These are phyloP conservation scores for human (Homo sapiens) DNA, from an alignment of 2,113 vertebrate species.

Conservation along the genomic window GRCh38 chr2:146713001-146713500, in stretches of 20 bases:
- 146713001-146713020: background rate
- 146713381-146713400: background rate
- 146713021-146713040: background rate
- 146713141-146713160: background rate
- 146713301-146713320: background rate
- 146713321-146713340: background rate
- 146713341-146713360: background rate
- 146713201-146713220: background rate
- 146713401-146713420: background rate
- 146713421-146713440: background rate
- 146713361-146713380: background rate
- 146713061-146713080: background rate
- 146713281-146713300: background rate
- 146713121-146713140: background rate
- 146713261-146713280: background rate
- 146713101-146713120: background rate
- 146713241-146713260: background rate
- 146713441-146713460: too few species aligned
- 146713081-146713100: background rate
- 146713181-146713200: background rate
- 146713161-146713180: background rate
- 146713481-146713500: too few species aligned
- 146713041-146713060: background rate
- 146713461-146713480: too few species aligned
- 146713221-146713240: background rate